Base-by-base conservation (phyloP, 2,888 invertebrate genomes). In the Acanthosepion lycidas region DNA sequence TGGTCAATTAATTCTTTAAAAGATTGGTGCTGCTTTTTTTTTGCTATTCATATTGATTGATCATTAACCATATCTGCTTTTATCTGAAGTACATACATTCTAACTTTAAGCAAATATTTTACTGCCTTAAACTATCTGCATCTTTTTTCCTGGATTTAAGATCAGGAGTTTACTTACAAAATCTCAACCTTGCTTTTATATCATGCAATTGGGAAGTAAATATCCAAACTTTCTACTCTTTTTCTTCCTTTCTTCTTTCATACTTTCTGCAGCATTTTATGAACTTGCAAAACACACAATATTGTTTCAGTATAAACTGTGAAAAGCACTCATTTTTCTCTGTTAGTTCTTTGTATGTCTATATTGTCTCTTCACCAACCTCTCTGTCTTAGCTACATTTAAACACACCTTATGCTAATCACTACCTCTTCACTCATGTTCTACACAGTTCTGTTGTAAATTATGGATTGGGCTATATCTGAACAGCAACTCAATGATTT, bases 381-480 rank as follows among this genome's bases (percentile, higher is more conserved):
- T 28, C 28, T 28, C 64, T 78, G 28, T 78, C 78, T 78, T 78
- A 28, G 78, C 78, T n/a, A 78, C n/a, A 20, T 59, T 6, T 20
- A 59, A 59, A 59, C 26, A 59, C 59, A 59, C 28, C 78, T 78
- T 78, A 78, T 78, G 78, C 78, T 59, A 20, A 59, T 59, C 59
- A 59, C 23, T 78, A 78, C 78, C 78, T n/a, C n/a, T 78, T 78
- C 78, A 78, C n/a, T 12, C 78, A 9, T n/a, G n/a, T 78, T 78
- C 78, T 78, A 78, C n/a, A 78, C 28, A 78, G 78, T 78, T 78
- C 78, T 78, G 78, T 78, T n/a, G 78, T 28, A 78, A 78, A 78
- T 78, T 78, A 78, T 78, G 78, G n/a, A 78, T 78, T 78, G 78
- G 59, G 59, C 59, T 59, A 59, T 59, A 59, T n/a, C 78, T n/a